Evolutionary conservation across 2,797 vertebrate genomes (phyloP).

Genomic region (Helicolenus hilgendorfi): DNA sequence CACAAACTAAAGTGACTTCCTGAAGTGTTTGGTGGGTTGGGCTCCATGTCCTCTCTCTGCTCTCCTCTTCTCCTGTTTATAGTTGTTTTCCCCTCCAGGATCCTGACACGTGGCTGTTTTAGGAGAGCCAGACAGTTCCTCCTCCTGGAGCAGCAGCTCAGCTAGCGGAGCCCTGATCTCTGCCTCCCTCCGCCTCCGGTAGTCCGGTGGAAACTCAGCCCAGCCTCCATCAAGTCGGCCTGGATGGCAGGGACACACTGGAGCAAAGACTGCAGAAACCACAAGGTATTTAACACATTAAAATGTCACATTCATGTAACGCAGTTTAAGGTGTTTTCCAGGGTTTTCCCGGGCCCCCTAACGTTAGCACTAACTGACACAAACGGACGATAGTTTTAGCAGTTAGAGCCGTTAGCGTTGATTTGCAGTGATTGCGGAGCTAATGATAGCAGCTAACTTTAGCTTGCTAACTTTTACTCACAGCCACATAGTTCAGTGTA

Average conservation of each 20-base stretch:
- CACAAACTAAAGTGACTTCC: conserved; percentile 56
- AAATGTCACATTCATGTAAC: background rate
- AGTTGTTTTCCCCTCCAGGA: conserved; percentile 40
- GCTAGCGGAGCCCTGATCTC: background rate
- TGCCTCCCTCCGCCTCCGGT: conserved; percentile 33
- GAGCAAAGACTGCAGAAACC: conserved; percentile 79
- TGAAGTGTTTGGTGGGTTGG: conserved; percentile 56
- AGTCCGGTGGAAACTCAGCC: conserved; percentile 34
- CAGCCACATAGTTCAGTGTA: background rate
- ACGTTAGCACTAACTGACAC: background rate
- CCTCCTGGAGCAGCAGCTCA: background rate
- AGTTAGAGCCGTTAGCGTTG: background rate
- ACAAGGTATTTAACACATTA: conserved; percentile 73
- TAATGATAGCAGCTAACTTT: conserved; percentile 57
- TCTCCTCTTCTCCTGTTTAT: conserved; percentile 8
- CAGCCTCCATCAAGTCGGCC: conserved; percentile 85
- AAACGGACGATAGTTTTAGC: conserved; percentile 17
- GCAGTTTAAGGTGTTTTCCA: no score
- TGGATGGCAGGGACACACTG: conserved; percentile 95
- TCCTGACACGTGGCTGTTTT: conserved; percentile 86
- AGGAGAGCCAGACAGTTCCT: conserved; percentile 30
- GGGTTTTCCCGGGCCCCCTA: background rate
- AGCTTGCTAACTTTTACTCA: conserved; percentile 51
- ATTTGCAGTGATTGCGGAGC: conserved; percentile 43
- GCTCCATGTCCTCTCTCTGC: conserved; percentile 33